These are phyloP conservation scores for Caenorhabditis parvicauda DNA, from an alignment of 2,888 invertebrate species.

Conservation along the genomic window DNA sequence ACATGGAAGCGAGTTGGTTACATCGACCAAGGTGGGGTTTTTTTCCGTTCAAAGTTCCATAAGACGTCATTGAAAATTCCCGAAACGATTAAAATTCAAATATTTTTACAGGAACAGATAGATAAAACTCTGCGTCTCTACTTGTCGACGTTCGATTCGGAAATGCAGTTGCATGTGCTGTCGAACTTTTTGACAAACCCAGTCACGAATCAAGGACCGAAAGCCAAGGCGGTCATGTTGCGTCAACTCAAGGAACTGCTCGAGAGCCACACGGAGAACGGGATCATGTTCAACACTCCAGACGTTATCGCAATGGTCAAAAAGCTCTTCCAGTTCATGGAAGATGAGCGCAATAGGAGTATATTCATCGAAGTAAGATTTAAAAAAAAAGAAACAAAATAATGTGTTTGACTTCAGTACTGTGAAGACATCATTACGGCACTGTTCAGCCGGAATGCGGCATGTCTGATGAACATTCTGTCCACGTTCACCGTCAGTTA, in stretches of 20 bases:
- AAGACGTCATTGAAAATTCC: too few relatives aligned
- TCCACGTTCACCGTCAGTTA: slow-evolving; percentile 12
- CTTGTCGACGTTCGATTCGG: too few relatives aligned
- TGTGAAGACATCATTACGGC: slow-evolving; percentile 22
- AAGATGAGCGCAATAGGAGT: slow-evolving; percentile 21
- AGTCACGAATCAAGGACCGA: too few relatives aligned
- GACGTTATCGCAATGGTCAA: slow-evolving; percentile 2
- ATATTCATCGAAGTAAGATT: too few relatives aligned
- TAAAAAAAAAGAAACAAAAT: background rate
- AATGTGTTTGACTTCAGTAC: slow-evolving; percentile 7
- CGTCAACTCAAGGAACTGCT: background rate
- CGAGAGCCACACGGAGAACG: background rate
- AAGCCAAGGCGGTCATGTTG: background rate
- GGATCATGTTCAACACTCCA: background rate
- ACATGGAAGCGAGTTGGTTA: too few relatives aligned
- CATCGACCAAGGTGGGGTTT: too few relatives aligned
- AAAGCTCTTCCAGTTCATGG: slow-evolving; percentile 27
- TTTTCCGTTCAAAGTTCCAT: too few relatives aligned
- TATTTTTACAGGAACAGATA: too few relatives aligned
- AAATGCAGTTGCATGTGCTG: too few relatives aligned
- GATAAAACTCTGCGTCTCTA: too few relatives aligned
- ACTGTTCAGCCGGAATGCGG: slow-evolving; percentile 24
- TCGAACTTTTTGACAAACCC: too few relatives aligned
- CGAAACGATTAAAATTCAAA: too few relatives aligned
- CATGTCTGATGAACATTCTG: slow-evolving; percentile 22